Evolutionary conservation across 2,888 invertebrate genomes (phyloP).

Genomic region (Zygogramma bicolorata): DNA sequence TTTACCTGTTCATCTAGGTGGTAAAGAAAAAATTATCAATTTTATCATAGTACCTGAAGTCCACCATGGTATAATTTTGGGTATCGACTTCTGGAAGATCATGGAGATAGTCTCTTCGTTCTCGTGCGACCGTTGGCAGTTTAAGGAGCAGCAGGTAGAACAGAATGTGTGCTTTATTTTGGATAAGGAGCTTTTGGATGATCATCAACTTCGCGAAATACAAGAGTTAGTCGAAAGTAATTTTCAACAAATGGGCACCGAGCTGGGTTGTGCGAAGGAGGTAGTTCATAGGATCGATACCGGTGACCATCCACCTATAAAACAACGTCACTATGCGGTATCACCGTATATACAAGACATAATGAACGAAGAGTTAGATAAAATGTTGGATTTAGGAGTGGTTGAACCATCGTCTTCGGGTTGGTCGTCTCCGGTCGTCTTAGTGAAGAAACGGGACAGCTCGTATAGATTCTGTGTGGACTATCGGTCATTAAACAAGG

Average conservation of each 20-base stretch:
- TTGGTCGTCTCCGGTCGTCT: slow-evolving; percentile 10
- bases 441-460: not conserved
- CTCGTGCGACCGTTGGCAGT: too few species aligned
- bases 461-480: not conserved
- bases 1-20: too few species aligned
- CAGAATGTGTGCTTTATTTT: too few species aligned
- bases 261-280: not conserved
- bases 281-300: slow-evolving; percentile 5
- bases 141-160: too few species aligned
- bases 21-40: too few species aligned
- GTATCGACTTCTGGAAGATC: too few species aligned
- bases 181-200: too few species aligned
- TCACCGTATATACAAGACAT: slow-evolving; percentile 22
- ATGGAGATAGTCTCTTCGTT: too few species aligned
- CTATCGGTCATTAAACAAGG: not conserved
- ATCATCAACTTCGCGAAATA: too few species aligned
- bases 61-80: too few species aligned
- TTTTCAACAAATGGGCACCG: not conserved
- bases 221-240: too few species aligned
- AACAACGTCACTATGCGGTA: not conserved
- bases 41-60: too few species aligned
- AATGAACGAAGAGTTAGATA: slow-evolving; percentile 23
- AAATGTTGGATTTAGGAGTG: slow-evolving; percentile 23
- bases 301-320: not conserved
- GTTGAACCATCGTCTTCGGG: slow-evolving; percentile 25